These are phyloP conservation scores for Squalus acanthias DNA, from an alignment of 2,797 vertebrate species.

Conservation along the genomic window DNA sequence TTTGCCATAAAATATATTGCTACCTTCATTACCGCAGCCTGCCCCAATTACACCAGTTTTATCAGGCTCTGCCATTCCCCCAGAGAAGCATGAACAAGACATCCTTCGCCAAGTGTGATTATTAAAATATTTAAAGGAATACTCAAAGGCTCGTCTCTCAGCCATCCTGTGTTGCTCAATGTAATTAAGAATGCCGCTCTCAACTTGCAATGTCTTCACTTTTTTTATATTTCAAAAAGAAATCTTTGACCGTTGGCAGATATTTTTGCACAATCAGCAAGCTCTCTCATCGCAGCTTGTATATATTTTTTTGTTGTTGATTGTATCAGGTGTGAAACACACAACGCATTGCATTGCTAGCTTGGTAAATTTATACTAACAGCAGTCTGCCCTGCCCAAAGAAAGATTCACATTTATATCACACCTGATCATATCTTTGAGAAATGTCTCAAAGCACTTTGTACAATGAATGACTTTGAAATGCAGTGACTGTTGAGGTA, in stretches of 20 bases:
- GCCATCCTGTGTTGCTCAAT: neutral
- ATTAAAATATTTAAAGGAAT: conserved; percentile 32
- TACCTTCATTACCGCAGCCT: neutral
- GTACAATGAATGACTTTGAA: neutral
- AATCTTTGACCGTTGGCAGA: neutral
- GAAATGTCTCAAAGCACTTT: neutral
- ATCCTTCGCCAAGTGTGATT: conserved; percentile 24
- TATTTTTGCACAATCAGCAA: neutral
- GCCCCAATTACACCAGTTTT: conserved; percentile 32
- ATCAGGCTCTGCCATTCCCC: neutral
- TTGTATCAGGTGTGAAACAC: neutral
- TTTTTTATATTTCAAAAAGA: neutral
- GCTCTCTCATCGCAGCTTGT: neutral
- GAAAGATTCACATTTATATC: neutral
- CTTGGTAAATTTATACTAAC: neutral
- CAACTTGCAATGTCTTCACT: neutral
- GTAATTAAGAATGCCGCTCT: neutral
- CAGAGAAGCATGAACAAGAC: neutral
- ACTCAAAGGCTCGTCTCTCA: neutral
- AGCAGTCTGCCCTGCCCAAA: neutral
- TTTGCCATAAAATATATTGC: conserved; percentile 8
- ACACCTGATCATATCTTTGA: neutral
- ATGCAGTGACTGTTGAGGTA: neutral
- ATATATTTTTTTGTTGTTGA: neutral
- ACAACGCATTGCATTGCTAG: neutral